Conservation (phyloP, 2,888 invertebrate species). For the Epistrophe grossulariae region DNA sequence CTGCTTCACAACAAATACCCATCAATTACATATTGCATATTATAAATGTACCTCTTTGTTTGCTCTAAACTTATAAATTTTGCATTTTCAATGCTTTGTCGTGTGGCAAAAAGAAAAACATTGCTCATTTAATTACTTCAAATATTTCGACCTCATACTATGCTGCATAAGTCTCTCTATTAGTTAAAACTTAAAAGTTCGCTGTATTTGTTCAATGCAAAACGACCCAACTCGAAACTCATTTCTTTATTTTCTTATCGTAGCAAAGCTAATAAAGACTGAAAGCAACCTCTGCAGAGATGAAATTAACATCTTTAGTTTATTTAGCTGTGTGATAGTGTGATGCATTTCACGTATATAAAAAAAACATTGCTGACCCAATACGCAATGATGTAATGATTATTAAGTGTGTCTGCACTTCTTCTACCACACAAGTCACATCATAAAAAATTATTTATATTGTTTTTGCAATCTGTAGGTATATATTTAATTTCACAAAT, state of each 20-base stretch:
- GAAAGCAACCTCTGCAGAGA: conserved; percentile 31
- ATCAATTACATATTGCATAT: conserved; percentile 1
- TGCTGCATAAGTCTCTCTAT: background rate
- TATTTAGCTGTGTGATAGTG: background rate
- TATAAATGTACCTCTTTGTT: background rate
- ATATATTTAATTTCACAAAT: background rate
- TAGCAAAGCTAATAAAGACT: conserved; percentile 39
- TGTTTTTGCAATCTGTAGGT: background rate
- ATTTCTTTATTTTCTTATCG: conserved; percentile 44
- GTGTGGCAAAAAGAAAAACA: background rate
- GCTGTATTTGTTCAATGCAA: conserved; percentile 8
- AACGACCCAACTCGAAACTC: background rate
- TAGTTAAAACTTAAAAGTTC: background rate
- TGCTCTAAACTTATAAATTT: background rate
- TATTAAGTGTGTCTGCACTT: conserved; percentile 16
- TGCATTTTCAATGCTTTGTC: background rate
- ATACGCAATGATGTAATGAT: conserved; percentile 55
- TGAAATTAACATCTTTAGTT: conserved; percentile 28
- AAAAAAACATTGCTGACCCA: conserved; percentile 51
- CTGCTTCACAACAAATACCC: background rate
- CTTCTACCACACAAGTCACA: background rate
- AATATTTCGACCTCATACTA: background rate
- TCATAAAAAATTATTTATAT: background rate
- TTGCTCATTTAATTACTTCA: background rate
- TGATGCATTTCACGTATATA: conserved; percentile 17